A percentile compares a stretch with the other conserved stretches of the same genome.
phyloP scores from a whole-genome alignment of 2,113 vertebrate species.

The Lophotis ruficrista region DNA sequence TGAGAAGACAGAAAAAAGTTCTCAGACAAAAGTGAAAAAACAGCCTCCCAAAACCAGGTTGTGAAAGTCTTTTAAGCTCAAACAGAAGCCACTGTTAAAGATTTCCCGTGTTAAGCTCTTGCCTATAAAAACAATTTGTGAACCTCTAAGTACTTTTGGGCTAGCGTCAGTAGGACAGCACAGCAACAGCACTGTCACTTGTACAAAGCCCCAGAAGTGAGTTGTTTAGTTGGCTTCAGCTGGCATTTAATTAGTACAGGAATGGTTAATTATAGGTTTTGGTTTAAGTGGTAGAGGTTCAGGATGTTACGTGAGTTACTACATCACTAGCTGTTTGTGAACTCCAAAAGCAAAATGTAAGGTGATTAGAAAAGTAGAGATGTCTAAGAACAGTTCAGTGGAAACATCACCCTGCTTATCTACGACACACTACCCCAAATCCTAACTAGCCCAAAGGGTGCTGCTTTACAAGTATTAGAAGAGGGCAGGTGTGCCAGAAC shows the following conservation, averaged over 20 bases:
- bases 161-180: neutral
- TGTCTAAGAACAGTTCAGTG: neutral
- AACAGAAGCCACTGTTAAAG: neutral
- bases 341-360: neutral
- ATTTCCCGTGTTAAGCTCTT: neutral
- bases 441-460: neutral
- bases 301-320: accelerated
- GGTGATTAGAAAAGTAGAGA: neutral
- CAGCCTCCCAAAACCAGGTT: neutral
- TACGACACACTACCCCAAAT: accelerated
- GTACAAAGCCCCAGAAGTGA: neutral
- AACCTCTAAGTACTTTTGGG: neutral
- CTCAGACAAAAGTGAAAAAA: neutral
- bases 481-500: neutral
- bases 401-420: neutral
- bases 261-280: neutral
- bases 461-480: neutral
- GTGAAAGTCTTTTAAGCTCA: neutral
- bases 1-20: neutral
- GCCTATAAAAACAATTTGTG: accelerated
- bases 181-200: neutral
- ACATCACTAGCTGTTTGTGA: neutral
- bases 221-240: neutral
- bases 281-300: neutral
- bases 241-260: neutral